phyloP scores from a whole-genome alignment of 2,888 invertebrate species.

The Scaptodrosophila latifasciaeformis region DNA sequence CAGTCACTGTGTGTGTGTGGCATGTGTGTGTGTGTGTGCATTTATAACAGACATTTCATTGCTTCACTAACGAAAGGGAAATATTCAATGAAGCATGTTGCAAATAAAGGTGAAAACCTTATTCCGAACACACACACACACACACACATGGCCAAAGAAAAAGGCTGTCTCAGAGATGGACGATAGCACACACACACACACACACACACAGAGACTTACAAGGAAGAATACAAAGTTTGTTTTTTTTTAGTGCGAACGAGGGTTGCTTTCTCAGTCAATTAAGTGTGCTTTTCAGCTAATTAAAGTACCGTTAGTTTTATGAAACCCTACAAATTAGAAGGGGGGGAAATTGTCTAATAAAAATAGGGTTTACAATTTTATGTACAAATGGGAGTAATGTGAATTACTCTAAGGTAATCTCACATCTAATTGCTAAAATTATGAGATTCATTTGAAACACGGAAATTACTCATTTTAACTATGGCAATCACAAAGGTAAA shows the following conservation, averaged over 20 bases:
- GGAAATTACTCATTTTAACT: no score
- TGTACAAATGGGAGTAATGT: no score
- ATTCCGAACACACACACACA: conserved; percentile 15
- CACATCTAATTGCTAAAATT: no score
- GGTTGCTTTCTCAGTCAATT: conserved; percentile 6
- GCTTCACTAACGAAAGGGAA: conserved; percentile 48
- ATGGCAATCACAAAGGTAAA: no score
- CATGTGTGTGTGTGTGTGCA: conserved; percentile 19
- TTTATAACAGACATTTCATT: conserved; percentile 47
- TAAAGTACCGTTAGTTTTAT: conserved; percentile 7
- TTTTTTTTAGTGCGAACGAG: no score
- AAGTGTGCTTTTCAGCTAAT: conserved; percentile 2
- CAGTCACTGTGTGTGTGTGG: conserved; percentile 24
- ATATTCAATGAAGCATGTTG: conserved; percentile 50
- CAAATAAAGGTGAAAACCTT: conserved; percentile 47
- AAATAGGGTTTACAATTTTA: no score
- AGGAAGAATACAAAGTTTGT: neutral
- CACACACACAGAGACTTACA: neutral
- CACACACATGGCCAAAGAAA: neutral
- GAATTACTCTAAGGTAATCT: no score
- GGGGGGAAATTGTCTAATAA: no score
- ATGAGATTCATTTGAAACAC: no score
- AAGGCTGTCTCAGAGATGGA: neutral
- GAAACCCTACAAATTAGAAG: no score
- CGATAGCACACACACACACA: neutral